Base-by-base conservation (phyloP, 2,888 invertebrate genomes). In the Ypsolopha sequella region DNA sequence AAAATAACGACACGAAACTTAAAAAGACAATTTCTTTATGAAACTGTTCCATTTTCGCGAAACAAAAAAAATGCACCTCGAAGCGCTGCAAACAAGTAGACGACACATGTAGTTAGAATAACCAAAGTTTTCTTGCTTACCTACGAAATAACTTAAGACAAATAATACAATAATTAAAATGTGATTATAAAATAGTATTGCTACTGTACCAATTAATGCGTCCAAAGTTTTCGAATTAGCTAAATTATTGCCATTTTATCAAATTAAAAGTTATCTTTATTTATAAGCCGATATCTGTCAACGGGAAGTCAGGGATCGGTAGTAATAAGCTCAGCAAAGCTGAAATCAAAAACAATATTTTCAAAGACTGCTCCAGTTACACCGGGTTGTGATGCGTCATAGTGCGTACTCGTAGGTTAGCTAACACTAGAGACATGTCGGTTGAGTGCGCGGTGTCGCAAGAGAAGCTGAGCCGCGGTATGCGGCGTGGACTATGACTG, bases 171-270 rank as follows among this genome's bases (percentile, higher is more conserved):
- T 82, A 81, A 82, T 73, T 64, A 60, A 67, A 78, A 76, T 80
- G 82, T 81, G 81, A 81, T 82, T 68, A 69, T 60, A 43, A 50
- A 50, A 43, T 69, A 72, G 64, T 68, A 60, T 55, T 63, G 64
- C 60, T 66, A 73, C 72, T 76, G 70, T 76, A 76, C 70, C 71
- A 80, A 79, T 74, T 67, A 64, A 81, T 72, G 82, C 82, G 82
- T 82, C 82, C 82, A 82, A 80, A 69, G 73, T 69, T 72, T 70
- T 73, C 65, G 70, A 68, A 70, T 78, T 74, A 76, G 70, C 63
- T 65, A 72, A 74, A 45, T 13, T 47, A 47, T 47, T 47, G 47
- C 47, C 35, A 47, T 47, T 47, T 36, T 47, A 47, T 10, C 47
- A 3, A 36, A 43, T 14, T 47, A 14, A 43, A 43, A 14, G 8